phyloP scores from a whole-genome alignment of 2,113 vertebrate species.

The Protobothrops flavoviridis region DNA sequence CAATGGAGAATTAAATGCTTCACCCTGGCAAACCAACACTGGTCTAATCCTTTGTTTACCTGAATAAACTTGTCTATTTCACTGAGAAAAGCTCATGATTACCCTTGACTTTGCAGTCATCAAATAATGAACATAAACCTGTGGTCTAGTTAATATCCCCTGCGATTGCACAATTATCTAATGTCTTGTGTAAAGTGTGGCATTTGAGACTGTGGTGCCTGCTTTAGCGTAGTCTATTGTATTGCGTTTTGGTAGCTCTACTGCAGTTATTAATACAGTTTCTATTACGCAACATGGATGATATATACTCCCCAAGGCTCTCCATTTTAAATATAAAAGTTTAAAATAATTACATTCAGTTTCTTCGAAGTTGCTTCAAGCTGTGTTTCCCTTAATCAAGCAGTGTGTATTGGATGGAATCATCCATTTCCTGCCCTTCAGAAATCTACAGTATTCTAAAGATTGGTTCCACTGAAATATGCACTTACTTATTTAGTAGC shows the following conservation, averaged over 20 bases:
- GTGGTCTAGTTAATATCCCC: background rate
- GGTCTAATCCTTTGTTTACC: background rate
- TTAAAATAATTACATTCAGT: background rate
- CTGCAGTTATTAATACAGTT: background rate
- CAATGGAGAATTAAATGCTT: background rate
- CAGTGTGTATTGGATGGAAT: background rate
- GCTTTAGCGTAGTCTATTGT: background rate
- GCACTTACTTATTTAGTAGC: background rate
- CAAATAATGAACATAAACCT: background rate
- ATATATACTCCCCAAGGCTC: background rate
- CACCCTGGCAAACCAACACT: background rate
- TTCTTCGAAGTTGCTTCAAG: background rate
- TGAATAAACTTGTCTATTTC: background rate
- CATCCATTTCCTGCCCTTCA: background rate
- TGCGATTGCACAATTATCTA: background rate
- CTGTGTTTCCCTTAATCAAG: background rate
- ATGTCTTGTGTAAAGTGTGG: background rate
- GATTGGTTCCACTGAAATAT: background rate
- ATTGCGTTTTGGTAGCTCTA: background rate
- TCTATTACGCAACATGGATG: background rate
- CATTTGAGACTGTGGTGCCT: background rate
- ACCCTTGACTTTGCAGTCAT: background rate
- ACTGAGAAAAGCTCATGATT: background rate
- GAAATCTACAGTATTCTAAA: background rate
- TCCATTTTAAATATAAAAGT: background rate